Evolutionary conservation across 2,797 vertebrate genomes (phyloP), one percentile per base, ranked within the genome.

Genomic region (Sciurus vulgaris): DNA sequence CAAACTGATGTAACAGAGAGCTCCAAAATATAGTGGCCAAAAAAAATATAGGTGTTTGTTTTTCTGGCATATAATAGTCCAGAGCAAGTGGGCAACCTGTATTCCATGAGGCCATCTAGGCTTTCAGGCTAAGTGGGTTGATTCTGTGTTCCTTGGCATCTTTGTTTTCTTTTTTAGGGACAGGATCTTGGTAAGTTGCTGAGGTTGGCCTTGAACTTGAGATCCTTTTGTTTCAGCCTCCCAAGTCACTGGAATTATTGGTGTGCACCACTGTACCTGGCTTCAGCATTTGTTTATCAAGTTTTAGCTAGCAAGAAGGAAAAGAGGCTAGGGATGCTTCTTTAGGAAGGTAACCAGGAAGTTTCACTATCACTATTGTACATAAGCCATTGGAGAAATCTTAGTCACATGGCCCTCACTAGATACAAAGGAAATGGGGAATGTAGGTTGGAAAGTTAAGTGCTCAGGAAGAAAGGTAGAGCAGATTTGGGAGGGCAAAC

Each of bases 311-410:
- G 49, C 35, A 78, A 70, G 67, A 74, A 61, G 47, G 63, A 83
- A 20, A 33, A 65, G 85, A 26, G 17, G 85, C 65, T 81, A 79
- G 44, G 77, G 54, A 84, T 59, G 15, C 51, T 78, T 92, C 82
- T 95, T 96, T 91, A 94, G 77, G 77, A 94, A 95, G 67, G 78
- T 72, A 85, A 84, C n/a, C 15, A 61, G 61, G 35, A 84, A 85
- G 59, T 94, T 85, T 72, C 67, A 88, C 22, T 26, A 49, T 83
- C 59, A 33, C 30, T 89, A 13, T 92, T 94, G 87, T 18, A 89
- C 12, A 77, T 22, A 54, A 41, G 33, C 41, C 67, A 70, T 65
- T 88, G 74, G 30, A 47, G 74, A 61, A 67, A 91, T 92, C n/a
- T 59, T 90, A 72, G 78, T 65, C 30, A 35, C 2, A 0, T 86